Conservation (phyloP, 2,888 invertebrate species). For the Nymphalis polychloros region DNA sequence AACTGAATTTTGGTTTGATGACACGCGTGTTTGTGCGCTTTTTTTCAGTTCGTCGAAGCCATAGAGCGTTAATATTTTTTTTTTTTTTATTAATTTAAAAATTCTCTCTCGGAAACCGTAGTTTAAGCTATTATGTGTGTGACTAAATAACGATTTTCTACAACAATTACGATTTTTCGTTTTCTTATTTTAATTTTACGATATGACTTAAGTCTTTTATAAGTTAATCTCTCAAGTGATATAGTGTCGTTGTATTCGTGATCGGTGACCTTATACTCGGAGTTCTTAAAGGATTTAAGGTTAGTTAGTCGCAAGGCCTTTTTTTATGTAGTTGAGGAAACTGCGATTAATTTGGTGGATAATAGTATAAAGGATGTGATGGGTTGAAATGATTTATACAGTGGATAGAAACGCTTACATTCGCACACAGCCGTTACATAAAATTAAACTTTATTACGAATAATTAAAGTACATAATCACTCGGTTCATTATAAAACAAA, state of each 20-base stretch:
- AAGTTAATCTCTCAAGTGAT: slow-evolving; percentile 78
- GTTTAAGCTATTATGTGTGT: slow-evolving; percentile 71
- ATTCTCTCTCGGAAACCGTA: slow-evolving; percentile 66
- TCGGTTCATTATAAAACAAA: slow-evolving; percentile 40
- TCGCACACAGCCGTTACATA: slow-evolving; percentile 15
- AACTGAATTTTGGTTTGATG: slow-evolving; percentile 49
- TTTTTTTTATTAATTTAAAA: slow-evolving; percentile 44
- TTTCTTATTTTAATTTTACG: slow-evolving; percentile 53
- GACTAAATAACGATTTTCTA: slow-evolving; percentile 75
- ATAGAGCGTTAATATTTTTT: slow-evolving; percentile 38
- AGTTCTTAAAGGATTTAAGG: slow-evolving; percentile 78
- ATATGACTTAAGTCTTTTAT: slow-evolving; percentile 50
- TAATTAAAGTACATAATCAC: slow-evolving; percentile 38
- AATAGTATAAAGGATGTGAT: slow-evolving; percentile 65
- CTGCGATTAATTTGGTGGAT: slow-evolving; percentile 59
- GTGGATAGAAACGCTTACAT: slow-evolving; percentile 12
- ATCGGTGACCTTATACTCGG: slow-evolving; percentile 69
- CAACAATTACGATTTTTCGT: slow-evolving; percentile 55
- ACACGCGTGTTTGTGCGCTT: slow-evolving; percentile 17
- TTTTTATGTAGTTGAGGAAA: slow-evolving; percentile 65
- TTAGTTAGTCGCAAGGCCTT: slow-evolving; percentile 79
- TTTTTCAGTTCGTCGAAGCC: slow-evolving; percentile 12
- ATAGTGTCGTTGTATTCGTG: slow-evolving; percentile 71
- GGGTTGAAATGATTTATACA: slow-evolving; percentile 52
- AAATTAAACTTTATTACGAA: slow-evolving; percentile 19